phyloP scores from a whole-genome alignment of 2,113 vertebrate genomes.

The Elanus axillaris region DNA sequence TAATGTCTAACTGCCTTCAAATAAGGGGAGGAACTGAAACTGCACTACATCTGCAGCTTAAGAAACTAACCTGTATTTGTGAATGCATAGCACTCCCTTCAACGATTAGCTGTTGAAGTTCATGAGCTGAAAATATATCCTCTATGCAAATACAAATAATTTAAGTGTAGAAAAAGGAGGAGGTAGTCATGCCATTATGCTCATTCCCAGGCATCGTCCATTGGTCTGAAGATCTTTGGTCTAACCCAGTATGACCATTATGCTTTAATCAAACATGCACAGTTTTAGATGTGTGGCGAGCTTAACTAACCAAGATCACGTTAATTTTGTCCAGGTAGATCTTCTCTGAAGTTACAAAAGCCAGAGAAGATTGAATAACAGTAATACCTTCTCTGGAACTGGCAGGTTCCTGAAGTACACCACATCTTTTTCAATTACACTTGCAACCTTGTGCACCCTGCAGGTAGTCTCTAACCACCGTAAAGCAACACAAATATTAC shows the following conservation, averaged over 20 bases:
- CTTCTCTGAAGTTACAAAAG: neutral
- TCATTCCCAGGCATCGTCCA: neutral
- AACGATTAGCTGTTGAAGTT: neutral
- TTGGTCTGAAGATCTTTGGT: neutral
- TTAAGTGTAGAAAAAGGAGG: neutral
- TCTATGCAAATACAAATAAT: neutral
- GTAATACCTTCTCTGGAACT: neutral
- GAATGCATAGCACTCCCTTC: neutral
- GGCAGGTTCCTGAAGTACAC: neutral
- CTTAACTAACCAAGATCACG: neutral
- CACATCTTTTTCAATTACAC: neutral
- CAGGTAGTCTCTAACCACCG: neutral
- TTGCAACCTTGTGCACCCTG: neutral
- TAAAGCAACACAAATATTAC: neutral
- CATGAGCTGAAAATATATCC: neutral
- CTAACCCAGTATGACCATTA: neutral
- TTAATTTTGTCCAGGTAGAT: neutral
- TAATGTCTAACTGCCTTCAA: neutral
- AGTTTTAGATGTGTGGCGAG: neutral
- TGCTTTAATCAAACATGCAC: neutral
- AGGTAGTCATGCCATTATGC: neutral
- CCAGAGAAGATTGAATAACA: neutral
- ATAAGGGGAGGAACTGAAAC: neutral
- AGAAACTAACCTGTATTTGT: neutral
- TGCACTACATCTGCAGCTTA: neutral